phyloP scores from a whole-genome alignment of 1,140 invertebrate species.

The Sycophaga agraensis region DNA sequence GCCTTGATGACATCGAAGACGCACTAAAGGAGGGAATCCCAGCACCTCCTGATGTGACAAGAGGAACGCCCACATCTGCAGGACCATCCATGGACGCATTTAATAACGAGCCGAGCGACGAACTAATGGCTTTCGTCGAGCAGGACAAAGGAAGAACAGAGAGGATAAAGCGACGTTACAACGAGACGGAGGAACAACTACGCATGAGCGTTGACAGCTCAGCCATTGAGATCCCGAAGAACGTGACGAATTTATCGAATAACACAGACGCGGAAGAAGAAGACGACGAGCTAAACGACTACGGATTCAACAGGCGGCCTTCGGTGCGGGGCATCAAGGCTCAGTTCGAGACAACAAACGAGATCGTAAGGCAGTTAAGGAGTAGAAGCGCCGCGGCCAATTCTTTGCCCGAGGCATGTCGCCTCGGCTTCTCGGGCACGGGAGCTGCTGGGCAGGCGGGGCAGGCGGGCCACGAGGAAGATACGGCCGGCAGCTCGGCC shows the following conservation, averaged over 20 bases:
- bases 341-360: constrained; percentile 74
- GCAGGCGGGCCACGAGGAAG: constrained; percentile 36
- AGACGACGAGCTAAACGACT: constrained; percentile 83
- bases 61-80: constrained; percentile 62
- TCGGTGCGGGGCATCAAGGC: constrained; percentile 77
- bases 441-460: too few relatives aligned
- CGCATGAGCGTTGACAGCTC: constrained; percentile 21
- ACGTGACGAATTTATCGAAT: constrained; percentile 1
- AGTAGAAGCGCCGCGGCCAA: constrained; percentile 56
- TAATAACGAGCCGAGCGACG: constrained; percentile 62
- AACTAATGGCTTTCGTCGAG: constrained; percentile 80
- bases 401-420: constrained; percentile 33
- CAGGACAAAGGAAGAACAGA: constrained; percentile 80
- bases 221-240: constrained; percentile 15
- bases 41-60: constrained; percentile 71
- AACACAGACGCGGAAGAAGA: constrained; percentile 58
- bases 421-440: constrained; percentile 57
- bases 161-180: constrained; percentile 74
- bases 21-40: constrained; percentile 59
- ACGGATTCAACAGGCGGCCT: constrained; percentile 84
- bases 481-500: constrained; percentile 15
- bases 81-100: constrained; percentile 37
- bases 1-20: constrained; percentile 68
- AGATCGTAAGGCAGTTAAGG: constrained; percentile 75
- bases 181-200: constrained; percentile 44